Evolutionary conservation across 2,113 vertebrate species (phyloP), one percentile per base, ranked within the genome.

Genomic region (Pteruthius melanotis): DNA sequence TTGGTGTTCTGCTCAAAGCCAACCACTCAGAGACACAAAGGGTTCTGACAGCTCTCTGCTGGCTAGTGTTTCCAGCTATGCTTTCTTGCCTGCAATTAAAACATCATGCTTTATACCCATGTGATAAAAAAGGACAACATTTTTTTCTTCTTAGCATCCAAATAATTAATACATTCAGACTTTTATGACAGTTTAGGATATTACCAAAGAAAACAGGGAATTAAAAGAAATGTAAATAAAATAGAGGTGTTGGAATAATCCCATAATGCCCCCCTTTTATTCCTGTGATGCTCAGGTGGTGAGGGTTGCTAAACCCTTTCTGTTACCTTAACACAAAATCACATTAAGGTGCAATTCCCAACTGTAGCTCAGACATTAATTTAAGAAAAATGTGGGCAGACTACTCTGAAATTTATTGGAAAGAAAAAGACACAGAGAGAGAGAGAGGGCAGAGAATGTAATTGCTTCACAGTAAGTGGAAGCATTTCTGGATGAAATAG

Each of bases 381-480:
- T 83, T 61, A 83, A 83, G 44, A 57, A 80, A 72, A 93, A 78
- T 10, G 11, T 39, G 11, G 49, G 28, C 47, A 96, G 26, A 70
- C 47, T 79, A 31, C 59, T 88, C 75, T 72, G 53, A 47, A 42
- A 33, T 33, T 89, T 89, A 66, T 37, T 81, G 79, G 71, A 85
- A 47, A 61, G 33, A 39, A 9, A 45, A 2, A 64, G 28, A 53
- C 20, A 49, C 4, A 52, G 10, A 37, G 39, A 35, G 68, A 33
- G 53, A 42, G 27, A 44, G 14, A 14, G 16, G 19, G 12, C 30
- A 95, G 59, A 88, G 79, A 80, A 72, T 50, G 45, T 77, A 89
- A 95, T 77, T 94, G 75, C 44, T 87, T 93, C 78, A 74, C 79
- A 92, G 84, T 80, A 95, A 94, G 49, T 57, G n/a, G 52, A 95